Evolutionary conservation across 1,140 invertebrate genomes (phyloP), one percentile per base, ranked within the genome.

Genomic region (Chrysomallon squamiferum): DNA sequence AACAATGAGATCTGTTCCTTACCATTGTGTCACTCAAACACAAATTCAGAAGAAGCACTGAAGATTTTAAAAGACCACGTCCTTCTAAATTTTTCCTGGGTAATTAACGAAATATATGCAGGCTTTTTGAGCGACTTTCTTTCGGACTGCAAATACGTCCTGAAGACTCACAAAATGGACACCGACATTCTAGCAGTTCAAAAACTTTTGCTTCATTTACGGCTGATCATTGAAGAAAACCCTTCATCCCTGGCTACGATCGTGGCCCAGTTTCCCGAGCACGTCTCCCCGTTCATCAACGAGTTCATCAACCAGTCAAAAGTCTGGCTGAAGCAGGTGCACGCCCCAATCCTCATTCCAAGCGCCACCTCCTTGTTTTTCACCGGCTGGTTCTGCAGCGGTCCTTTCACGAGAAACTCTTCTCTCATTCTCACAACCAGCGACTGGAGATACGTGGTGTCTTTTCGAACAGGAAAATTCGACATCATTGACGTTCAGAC

Each of bases 51-150:
- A 5, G 52, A 65, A 43, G 65, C 60, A 18, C 62, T 62, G 67
- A 54, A 59, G n/a, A 43, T 20, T 9, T 57, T 73, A 3, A 73
- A 73, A 38, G 59, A 65, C n/a, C 58, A 64, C 15, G 67, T 73
- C 6, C 66, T 73, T 45, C 64, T 64, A 35, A 73, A 73, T 45
- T 69, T 73, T 50, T 22, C 56, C 30, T 73, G 71, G 71, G 47
- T 73, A 15, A 61, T 73, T 56, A 73, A 73, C 33, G 65, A 66
- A 47, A 62, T 69, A n/a, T 73, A 69, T 27, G 58, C 68, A 22
- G 71, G 71, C 2, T 69, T 62, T 58, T 62, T 69, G 41, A 63
- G 60, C 38, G 71, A 73, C 20, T 60, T 73, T 4, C 38, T 73
- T 11, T 61, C 65, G 33, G 71, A 73, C 49, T 63, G 69, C 27